A percentile compares a stretch with the other conserved stretches of the same genome.
phyloP scores from a whole-genome alignment of 2,888 invertebrate genomes.

The Sphaerophoria taeniata region DNA sequence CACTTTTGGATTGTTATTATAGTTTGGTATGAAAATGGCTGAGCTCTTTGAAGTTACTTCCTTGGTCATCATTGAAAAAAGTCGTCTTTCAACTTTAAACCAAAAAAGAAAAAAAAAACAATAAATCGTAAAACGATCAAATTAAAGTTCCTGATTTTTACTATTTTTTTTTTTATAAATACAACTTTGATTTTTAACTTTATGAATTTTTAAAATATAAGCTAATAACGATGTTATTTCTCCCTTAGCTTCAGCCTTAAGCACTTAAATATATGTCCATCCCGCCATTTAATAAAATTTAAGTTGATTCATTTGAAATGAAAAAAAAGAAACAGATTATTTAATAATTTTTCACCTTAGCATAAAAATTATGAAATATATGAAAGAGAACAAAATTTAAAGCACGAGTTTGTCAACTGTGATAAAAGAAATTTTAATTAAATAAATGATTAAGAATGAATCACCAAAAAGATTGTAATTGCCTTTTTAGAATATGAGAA shows the following conservation, averaged over 20 bases:
- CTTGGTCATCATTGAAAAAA: constrained; percentile 66
- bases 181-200: constrained; percentile 4
- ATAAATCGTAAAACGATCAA: constrained; percentile 43
- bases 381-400: constrained; percentile 17
- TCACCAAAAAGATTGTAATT: constrained; percentile 67
- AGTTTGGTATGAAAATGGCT: constrained; percentile 66
- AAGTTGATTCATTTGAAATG: constrained; percentile 21
- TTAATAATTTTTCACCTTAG: constrained; percentile 9
- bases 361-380: constrained; percentile 5
- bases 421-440: constrained; percentile 58
- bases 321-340: constrained; percentile 2
- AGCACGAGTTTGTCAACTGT: constrained; percentile 72
- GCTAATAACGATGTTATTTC: no score
- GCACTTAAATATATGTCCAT: constrained; percentile 51
- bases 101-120: constrained; percentile 10
- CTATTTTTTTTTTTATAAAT: constrained; percentile 34
- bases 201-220: no score
- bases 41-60: constrained; percentile 27
- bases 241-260: no score
- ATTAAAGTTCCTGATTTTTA: constrained; percentile 63
- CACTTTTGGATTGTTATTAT: constrained; percentile 74
- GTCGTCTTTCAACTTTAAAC: constrained; percentile 47
- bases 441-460: constrained; percentile 52
- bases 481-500: constrained; percentile 65
- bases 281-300: constrained; percentile 55